Evolutionary conservation across 2,797 vertebrate species (phyloP), one percentile per base, ranked within the genome.

Genomic region (Sebastes nivosus): DNA sequence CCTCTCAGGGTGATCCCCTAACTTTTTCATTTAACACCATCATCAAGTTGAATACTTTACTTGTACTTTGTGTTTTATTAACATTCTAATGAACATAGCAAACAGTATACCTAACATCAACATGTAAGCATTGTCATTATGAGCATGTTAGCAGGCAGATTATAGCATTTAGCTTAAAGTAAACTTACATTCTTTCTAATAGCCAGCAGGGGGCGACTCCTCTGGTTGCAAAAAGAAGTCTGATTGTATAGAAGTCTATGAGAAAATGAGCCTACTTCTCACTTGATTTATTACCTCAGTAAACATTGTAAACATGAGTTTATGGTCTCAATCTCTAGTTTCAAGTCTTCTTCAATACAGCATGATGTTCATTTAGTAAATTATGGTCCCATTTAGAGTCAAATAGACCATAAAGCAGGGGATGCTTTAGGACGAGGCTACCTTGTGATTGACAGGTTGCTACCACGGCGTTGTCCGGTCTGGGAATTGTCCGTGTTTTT

Each of bases 401-500:
- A 46, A 18, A 46, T 18, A 46, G 42, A 46, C 42, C 42, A 46
- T 8, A 46, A 46, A 46, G 42, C 42, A 46, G 42, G 42, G 42
- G 0, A 18, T 42, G 42, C 6, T 18, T 46, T 46, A 46, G 42
- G 42, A 7, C 1, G 42, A 0, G 42, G 42, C 42, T 0, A 46
- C 16, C 0, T 46, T 18, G 0, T 46, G 42, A 46, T 46, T 46
- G 16, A 46, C 42, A 46, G 42, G 16, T 18, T 3, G 3, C 3
- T 46, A 46, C 42, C 42, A 46, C 6, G 7, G 42, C 16, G 16
- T 20, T 0, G 42, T 42, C 38, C 2, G 38, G 6, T 42, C 38
- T 42, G 14, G 14, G 38, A 0, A 0, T 46, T 8, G 42, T 20
- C 16, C 0, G 16, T 4, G 42, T 46, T 46, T 18, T 46, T 0